A percentile compares a stretch with the other conserved stretches of the same genome.
phyloP scores from a whole-genome alignment of 2,888 invertebrate genomes.

The Drosophila nigricruria region DNA sequence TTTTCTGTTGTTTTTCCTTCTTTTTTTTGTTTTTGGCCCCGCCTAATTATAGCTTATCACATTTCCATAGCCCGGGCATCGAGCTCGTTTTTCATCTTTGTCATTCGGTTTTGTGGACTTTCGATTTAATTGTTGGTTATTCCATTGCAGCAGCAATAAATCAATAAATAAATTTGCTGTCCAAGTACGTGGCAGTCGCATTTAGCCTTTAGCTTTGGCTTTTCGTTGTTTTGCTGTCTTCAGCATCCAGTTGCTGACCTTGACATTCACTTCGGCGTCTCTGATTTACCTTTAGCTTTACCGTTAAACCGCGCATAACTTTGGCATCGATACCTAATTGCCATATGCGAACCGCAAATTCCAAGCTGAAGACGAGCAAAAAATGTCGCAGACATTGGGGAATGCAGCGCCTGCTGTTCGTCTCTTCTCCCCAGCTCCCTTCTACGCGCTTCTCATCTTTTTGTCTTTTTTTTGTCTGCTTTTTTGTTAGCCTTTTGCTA shows the following conservation, averaged over 20 bases:
- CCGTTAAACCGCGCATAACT: constrained; percentile 49
- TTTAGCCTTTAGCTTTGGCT: constrained; percentile 11
- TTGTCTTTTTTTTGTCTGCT: constrained; percentile 9
- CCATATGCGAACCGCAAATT: constrained; percentile 45
- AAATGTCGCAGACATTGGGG: constrained; percentile 77
- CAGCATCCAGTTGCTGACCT: constrained; percentile 50
- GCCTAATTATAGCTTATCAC: constrained; percentile 84
- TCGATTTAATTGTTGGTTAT: constrained; percentile 75
- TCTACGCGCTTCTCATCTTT: constrained; percentile 9
- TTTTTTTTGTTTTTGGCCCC: constrained; percentile 6
- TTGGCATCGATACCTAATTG: constrained; percentile 64
- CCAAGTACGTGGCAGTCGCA: constrained; percentile 14
- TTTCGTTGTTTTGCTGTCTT: constrained; percentile 26
- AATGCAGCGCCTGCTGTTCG: constrained; percentile 52
- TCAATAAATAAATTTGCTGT: constrained; percentile 57
- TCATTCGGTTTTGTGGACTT: constrained; percentile 57
- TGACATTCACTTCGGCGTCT: constrained; percentile 58
- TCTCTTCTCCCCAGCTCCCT: neutral
- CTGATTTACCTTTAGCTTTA: constrained; percentile 43
- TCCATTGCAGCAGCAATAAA: constrained; percentile 69
- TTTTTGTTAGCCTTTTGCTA: constrained; percentile 56
- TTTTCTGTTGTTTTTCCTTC: neutral
- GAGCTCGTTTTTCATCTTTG: constrained; percentile 82
- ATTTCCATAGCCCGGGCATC: constrained; percentile 81
- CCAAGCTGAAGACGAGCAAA: constrained; percentile 41